These are phyloP conservation scores for Drosophila aff. DNA, from an alignment of 1,140 invertebrate species.

Conservation along the genomic window DNA sequence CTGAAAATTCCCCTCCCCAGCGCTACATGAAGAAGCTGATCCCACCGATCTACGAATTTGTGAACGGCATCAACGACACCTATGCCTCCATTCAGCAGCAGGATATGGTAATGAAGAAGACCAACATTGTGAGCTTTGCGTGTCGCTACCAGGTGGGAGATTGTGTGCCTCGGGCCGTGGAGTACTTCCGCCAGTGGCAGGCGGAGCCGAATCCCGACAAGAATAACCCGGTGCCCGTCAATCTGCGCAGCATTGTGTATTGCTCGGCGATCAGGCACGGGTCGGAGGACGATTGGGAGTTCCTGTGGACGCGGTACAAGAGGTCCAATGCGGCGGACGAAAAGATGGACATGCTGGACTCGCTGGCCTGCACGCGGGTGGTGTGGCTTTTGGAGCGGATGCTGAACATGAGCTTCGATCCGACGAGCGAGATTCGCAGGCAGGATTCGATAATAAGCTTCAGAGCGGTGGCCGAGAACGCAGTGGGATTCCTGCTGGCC, in stretches of 20 bases:
- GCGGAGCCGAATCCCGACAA: constrained; percentile 86
- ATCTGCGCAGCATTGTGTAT: constrained; percentile 90
- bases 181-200: constrained; percentile 88
- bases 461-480: constrained; percentile 85
- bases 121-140: no score
- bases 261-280: no score
- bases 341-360: constrained; percentile 87
- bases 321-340: constrained; percentile 89
- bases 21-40: constrained; percentile 87
- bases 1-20: constrained; percentile 63
- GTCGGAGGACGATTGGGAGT: constrained; percentile 92
- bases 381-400: constrained; percentile 90
- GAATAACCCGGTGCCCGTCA: constrained; percentile 89
- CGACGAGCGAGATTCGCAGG: constrained; percentile 87
- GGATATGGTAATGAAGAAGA: constrained; percentile 86
- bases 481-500: constrained; percentile 87
- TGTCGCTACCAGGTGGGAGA: no score
- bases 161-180: no score
- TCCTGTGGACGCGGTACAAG: constrained; percentile 90
- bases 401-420: constrained; percentile 87
- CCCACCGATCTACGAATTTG: constrained; percentile 86
- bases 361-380: constrained; percentile 90
- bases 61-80: constrained; percentile 86
- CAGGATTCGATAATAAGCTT: constrained; percentile 89
- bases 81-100: constrained; percentile 74